phyloP scores from a whole-genome alignment of 2,888 invertebrate species.

The Callimorpha dominula region DNA sequence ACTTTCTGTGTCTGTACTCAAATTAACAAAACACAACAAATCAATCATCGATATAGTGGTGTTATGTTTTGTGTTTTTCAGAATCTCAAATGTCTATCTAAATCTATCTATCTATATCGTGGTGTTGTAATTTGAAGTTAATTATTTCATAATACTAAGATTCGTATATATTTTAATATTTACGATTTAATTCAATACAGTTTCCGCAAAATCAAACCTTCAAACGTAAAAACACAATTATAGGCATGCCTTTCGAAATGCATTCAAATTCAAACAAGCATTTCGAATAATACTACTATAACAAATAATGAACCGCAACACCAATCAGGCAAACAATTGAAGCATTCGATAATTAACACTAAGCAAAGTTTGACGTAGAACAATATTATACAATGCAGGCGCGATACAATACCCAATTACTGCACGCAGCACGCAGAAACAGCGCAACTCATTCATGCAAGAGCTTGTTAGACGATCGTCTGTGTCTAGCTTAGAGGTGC shows the following conservation, averaged over 20 bases:
- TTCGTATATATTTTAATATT: too few species aligned
- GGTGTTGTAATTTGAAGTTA: too few species aligned
- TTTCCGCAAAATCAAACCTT: too few species aligned
- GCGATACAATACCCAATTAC: slow-evolving; percentile 70
- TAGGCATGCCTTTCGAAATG: neutral
- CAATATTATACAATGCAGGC: slow-evolving; percentile 69
- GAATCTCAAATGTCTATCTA: too few species aligned
- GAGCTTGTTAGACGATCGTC: slow-evolving; percentile 72
- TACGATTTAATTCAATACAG: too few species aligned
- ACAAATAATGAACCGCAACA: slow-evolving; percentile 9
- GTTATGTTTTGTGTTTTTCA: too few species aligned
- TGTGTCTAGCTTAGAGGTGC: slow-evolving; percentile 51
- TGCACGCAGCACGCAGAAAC: slow-evolving; percentile 63
- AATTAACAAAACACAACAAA: too few species aligned
- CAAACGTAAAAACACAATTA: too few species aligned
- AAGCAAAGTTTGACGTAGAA: slow-evolving; percentile 57
- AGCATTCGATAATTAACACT: slow-evolving; percentile 40
- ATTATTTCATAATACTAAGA: too few species aligned
- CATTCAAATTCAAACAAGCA: neutral
- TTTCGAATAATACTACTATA: neutral
- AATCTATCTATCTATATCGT: too few species aligned
- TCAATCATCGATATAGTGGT: too few species aligned
- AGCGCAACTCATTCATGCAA: slow-evolving; percentile 67
- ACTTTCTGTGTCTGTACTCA: too few species aligned
- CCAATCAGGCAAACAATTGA: slow-evolving; percentile 39